Evolutionary conservation across 2,888 invertebrate species (phyloP), one percentile per base, ranked within the genome.

Genomic region (Gibbula magus): DNA sequence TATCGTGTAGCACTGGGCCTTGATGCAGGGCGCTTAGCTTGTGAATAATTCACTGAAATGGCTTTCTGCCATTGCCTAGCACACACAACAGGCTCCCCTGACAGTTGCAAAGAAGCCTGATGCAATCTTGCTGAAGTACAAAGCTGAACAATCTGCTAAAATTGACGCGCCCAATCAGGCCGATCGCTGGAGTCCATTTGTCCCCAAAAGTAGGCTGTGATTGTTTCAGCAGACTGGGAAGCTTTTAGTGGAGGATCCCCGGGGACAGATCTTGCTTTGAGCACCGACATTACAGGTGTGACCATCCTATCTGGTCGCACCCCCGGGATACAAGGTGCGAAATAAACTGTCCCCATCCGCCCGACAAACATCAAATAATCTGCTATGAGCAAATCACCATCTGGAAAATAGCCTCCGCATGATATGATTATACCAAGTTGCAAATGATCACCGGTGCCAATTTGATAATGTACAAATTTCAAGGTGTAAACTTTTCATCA

Each of bases 401-500:
- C 75, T 73, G 73, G 54, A 78, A 73, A 73, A 35, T 73, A 29
- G 54, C 78, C 39, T 51, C 78, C 20, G 78, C 32, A 39, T 70
- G 73, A 78, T 70, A 78, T 73, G 39, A 78, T 78, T 78, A 78
- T 77, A 73, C 73, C 25, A n/a, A 20, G 51, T n/a, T 20, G 75
- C 73, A 53, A 78, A 78, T 78, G 78, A 73, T 70, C 39, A 52
- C 53, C 35, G 35, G 78, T 78, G 74, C 56, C 51, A 78, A 78
- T 73, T 53, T 78, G 73, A 52, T 74, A 54, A 56, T 74, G 74
- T 74, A 78, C 70, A 78, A 78, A 70, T 73, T 51, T 54, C 22
- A 73, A 78, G 78, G 78, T 78, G 78, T 73, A 54, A 78, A 53
- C 67, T 29, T 73, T 78, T 78, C 78, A 78, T 78, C 67, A 52